Evolutionary conservation across 2,797 vertebrate species (phyloP).

Genomic region (Ctenopoma multispine): DNA sequence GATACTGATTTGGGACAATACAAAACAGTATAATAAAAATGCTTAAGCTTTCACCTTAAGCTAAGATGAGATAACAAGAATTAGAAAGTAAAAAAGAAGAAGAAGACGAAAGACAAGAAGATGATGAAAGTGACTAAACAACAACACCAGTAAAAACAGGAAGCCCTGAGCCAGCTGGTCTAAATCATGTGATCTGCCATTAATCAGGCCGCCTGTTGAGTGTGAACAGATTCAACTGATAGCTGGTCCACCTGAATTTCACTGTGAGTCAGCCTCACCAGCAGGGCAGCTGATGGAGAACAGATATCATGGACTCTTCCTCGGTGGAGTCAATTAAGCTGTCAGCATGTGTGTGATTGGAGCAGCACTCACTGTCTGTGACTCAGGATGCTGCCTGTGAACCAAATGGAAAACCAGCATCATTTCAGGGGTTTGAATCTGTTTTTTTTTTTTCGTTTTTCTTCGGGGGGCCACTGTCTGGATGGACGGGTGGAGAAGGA

Average conservation of each 20-base stretch:
- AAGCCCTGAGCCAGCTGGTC: conserved; percentile 49
- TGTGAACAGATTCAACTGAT: conserved; percentile 53
- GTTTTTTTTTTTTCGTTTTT: conserved; percentile 17
- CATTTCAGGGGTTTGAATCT: conserved; percentile 48
- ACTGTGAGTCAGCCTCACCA: conserved; percentile 65
- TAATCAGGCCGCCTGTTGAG: conserved; percentile 56
- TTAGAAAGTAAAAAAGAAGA: not conserved
- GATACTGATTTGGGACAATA: too few relatives aligned
- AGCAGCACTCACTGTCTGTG: conserved; percentile 51
- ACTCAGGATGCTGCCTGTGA: conserved; percentile 71
- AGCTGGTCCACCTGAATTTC: conserved; percentile 63
- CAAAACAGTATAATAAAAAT: too few relatives aligned
- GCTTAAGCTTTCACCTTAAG: not conserved
- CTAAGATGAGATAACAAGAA: not conserved
- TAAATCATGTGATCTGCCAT: conserved; percentile 31
- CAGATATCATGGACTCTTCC: conserved; percentile 58
- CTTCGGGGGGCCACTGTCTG: conserved; percentile 52
- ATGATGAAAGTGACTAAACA: conserved; percentile 4
- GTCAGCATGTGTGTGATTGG: conserved; percentile 61
- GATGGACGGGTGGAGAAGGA: conserved; percentile 12
- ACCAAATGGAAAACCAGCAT: conserved; percentile 69
- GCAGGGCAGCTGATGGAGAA: conserved; percentile 52
- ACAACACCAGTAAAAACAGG: conserved; percentile 9
- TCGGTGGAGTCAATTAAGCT: conserved; percentile 56
- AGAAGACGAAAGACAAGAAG: not conserved